Evolutionary conservation across 2,113 vertebrate genomes (phyloP).

Genomic region (Thamnaconus septentrionalis): DNA sequence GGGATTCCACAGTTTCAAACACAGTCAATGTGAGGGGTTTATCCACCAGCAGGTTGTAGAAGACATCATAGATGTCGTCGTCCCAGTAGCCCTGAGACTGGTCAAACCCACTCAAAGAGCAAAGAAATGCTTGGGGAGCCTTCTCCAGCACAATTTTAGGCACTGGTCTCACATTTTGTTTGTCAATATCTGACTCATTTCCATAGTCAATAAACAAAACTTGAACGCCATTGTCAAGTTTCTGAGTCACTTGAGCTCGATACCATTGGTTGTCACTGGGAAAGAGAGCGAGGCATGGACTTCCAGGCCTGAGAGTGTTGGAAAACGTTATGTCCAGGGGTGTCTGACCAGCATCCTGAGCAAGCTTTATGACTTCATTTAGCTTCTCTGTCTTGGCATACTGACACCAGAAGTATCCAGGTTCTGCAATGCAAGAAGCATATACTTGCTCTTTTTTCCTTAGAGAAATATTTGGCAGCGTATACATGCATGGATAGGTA

Average conservation of each 20-base stretch:
- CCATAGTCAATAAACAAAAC: conserved; percentile 85
- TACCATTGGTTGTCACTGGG: conserved; percentile 78
- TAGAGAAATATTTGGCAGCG: conserved; percentile 66
- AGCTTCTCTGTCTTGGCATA: conserved; percentile 66
- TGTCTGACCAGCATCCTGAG: conserved; percentile 67
- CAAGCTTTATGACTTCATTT: conserved; percentile 64
- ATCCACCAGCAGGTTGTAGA: conserved; percentile 67
- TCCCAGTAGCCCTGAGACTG: conserved; percentile 75
- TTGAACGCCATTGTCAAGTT: conserved; percentile 29
- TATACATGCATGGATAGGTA: conserved; percentile 18
- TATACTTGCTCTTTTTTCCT: conserved; percentile 70
- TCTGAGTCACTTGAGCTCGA: conserved; percentile 75
- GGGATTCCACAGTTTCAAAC: conserved; percentile 31
- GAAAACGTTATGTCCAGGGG: neutral
- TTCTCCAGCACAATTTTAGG: conserved; percentile 66
- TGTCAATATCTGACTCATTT: conserved; percentile 69
- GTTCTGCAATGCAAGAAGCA: conserved; percentile 71
- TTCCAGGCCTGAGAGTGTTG: conserved; percentile 62
- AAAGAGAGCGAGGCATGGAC: conserved; percentile 79
- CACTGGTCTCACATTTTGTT: conserved; percentile 69
- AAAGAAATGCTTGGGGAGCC: conserved; percentile 83
- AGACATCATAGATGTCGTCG: conserved; percentile 71
- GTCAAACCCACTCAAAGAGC: conserved; percentile 78
- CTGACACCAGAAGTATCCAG: conserved; percentile 86
- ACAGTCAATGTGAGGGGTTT: conserved; percentile 74